These are phyloP conservation scores for Petrocephalus microphthalmus DNA, from an alignment of 2,113 vertebrate species.

Conservation along the genomic window DNA sequence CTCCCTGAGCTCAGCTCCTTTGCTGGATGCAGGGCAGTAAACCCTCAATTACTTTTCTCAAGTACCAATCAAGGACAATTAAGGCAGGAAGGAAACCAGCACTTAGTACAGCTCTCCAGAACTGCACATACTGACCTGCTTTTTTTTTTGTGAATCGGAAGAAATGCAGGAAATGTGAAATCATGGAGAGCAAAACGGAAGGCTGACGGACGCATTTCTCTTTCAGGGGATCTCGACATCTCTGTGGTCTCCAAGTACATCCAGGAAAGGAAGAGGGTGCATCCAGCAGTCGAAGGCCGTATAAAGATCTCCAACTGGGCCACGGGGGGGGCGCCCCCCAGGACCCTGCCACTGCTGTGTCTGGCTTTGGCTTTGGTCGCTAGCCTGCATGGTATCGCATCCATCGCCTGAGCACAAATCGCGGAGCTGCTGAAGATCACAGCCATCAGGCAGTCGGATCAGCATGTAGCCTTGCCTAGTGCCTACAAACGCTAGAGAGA, in stretches of 20 bases:
- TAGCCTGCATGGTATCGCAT: background rate
- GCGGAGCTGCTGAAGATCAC: background rate
- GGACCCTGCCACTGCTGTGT: constrained; percentile 37
- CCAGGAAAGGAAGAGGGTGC: constrained; percentile 62
- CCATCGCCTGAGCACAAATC: background rate
- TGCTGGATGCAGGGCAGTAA: background rate
- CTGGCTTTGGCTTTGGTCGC: constrained; percentile 34
- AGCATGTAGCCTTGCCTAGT: background rate
- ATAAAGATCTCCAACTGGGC: constrained; percentile 60
- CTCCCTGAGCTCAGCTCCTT: background rate
- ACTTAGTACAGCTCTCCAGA: background rate
- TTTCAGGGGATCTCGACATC: constrained; percentile 74
- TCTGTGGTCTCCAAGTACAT: constrained; percentile 72
- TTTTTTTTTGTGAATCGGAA: background rate
- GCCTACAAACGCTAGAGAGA: background rate
- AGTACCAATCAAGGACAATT: background rate
- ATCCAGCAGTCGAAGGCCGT: constrained; percentile 77
- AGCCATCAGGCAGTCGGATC: background rate
- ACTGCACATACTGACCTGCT: background rate
- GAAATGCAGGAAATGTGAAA: background rate
- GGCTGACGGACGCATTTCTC: background rate
- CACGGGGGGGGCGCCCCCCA: constrained; percentile 24
- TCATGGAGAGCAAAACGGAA: background rate
- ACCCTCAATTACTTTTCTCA: background rate
- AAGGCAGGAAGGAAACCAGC: background rate